These are phyloP conservation scores for Hephaestus fuliginosus DNA, from an alignment of 2,797 vertebrate species.

Conservation along the genomic window DNA sequence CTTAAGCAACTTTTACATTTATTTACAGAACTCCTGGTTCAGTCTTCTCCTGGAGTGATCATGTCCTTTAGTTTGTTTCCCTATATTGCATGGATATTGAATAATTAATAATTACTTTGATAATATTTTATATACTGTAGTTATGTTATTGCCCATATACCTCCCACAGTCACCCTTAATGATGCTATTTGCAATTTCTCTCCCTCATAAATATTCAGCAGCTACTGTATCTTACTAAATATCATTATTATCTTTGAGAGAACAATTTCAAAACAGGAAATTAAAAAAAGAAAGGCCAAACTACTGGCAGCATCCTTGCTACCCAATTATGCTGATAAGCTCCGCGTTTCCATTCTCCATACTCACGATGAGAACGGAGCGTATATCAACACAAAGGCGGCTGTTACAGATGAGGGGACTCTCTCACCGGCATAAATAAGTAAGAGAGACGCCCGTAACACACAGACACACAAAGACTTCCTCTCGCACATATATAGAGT, in stretches of 20 bases:
- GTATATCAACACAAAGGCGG: slow-evolving; percentile 55
- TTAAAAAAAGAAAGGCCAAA: slow-evolving; percentile 38
- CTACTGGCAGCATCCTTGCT: slow-evolving; percentile 22
- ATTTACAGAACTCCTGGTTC: neutral
- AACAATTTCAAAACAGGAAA: slow-evolving; percentile 59
- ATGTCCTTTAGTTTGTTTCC: too few relatives aligned
- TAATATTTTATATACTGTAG: slow-evolving; percentile 12
- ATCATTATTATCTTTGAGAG: slow-evolving; percentile 42
- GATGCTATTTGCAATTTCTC: slow-evolving; percentile 27
- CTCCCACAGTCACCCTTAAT: slow-evolving; percentile 32
- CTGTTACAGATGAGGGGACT: slow-evolving; percentile 48
- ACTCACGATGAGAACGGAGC: slow-evolving; percentile 43
- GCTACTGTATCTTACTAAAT: slow-evolving; percentile 37
- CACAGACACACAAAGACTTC: neutral
- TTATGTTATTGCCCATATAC: slow-evolving; percentile 30
- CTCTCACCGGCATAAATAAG: slow-evolving; percentile 47
- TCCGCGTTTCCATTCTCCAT: slow-evolving; percentile 29
- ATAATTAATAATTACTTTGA: slow-evolving; percentile 44
- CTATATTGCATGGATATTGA: neutral
- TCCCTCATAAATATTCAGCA: slow-evolving; percentile 60
- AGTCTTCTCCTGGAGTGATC: too few relatives aligned
- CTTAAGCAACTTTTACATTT: neutral
- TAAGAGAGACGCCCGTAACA: slow-evolving; percentile 16
- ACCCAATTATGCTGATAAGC: slow-evolving; percentile 56
- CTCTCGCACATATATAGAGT: neutral